Evolutionary conservation across 2,113 vertebrate genomes (phyloP).

Genomic region (Lasiurus cinereus): DNA sequence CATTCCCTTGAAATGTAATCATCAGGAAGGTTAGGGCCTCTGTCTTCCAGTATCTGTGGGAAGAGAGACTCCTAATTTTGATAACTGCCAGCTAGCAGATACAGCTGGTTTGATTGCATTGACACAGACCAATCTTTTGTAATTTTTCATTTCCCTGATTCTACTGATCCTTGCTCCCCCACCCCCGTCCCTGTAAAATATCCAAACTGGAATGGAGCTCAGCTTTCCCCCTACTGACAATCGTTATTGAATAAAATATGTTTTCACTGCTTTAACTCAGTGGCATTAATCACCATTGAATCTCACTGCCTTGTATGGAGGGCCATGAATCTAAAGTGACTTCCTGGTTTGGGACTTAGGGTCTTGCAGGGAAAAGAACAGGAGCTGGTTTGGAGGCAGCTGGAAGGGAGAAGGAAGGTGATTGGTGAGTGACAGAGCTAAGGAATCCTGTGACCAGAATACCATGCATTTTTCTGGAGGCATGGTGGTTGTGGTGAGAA

Average conservation of each 20-base stretch:
- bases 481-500: background rate
- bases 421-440: background rate
- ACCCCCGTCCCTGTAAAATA: background rate
- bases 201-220: background rate
- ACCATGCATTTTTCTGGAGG: constrained; percentile 11
- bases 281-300: background rate
- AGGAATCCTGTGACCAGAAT: background rate
- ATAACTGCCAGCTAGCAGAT: background rate
- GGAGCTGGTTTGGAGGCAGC: background rate
- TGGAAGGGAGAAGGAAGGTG: background rate
- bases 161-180: background rate
- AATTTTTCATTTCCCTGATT: background rate
- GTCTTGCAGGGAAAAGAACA: constrained; percentile 16
- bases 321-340: background rate
- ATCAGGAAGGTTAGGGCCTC: background rate
- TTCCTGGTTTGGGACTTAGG: background rate
- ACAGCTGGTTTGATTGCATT: background rate
- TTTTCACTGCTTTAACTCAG: background rate
- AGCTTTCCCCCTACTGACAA: background rate
- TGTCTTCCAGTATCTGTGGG: background rate
- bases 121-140: background rate
- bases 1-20: background rate
- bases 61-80: background rate
- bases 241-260: background rate
- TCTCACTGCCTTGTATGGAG: background rate